Evolutionary conservation across 1,140 invertebrate genomes (phyloP), one percentile per base, ranked within the genome.

Genomic region (Idris sp.): DNA sequence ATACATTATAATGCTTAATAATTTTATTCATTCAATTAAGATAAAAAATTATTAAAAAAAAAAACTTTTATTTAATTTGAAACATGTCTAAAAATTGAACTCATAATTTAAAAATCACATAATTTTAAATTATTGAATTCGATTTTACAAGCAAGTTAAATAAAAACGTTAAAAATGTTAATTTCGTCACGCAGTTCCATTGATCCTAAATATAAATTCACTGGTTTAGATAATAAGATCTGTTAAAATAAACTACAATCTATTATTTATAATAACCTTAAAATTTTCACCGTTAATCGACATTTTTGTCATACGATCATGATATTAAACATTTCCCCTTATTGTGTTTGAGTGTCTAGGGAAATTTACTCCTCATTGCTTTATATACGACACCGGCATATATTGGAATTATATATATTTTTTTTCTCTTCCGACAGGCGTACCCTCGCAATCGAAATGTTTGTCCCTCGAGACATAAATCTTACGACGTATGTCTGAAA

Each of bases 401-500:
- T 64, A 73, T 64, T 41, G 69, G 61, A 74, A 65, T 74, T 74
- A 74, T 67, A 54, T 65, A n/a, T n/a, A n/a, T n/a, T n/a, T 74
- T 65, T 71, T 72, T 74, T 65, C 53, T 74, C n/a, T n/a, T n/a
- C 67, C 69, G 54, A 54, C 46, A 59, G 38, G 25, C 35, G 19
- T 38, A 49, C 56, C 62, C 71, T 62, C 14, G 49, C 56, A 68
- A 74, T 68, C 62, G 71, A 74, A 74, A 74, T 68, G 62, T 68
- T 74, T 74, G 62, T 74, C 71, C 62, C 71, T 7, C 19, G 71
- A 74, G 71, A 67, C 54, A 74, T 74, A 67, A 74, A 74, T 74
- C 71, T 46, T 61, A 61, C 28, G 56, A 61, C 22, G 62, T 18
- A 11, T 62, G 48, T 62, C 71, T 67, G 40, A 67, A 74, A 67